Evolutionary conservation across 2,888 invertebrate genomes (phyloP).

Genomic region (Yponomeuta evonymella): DNA sequence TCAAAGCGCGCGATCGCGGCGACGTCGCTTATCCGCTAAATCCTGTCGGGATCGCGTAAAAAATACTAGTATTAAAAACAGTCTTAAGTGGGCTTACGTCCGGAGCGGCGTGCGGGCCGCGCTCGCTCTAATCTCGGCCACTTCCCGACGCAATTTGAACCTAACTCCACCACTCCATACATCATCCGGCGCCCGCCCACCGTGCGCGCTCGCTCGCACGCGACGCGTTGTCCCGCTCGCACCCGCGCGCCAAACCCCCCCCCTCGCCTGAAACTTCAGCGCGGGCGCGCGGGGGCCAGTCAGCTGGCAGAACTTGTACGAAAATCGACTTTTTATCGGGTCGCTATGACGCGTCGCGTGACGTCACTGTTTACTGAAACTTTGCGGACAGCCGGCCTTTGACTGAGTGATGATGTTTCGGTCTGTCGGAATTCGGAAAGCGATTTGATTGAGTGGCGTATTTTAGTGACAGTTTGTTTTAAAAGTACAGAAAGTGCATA

Average conservation of each 20-base stretch:
- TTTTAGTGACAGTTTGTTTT: background rate
- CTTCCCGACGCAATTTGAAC: slow-evolving; percentile 85
- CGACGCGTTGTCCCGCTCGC: slow-evolving; percentile 32
- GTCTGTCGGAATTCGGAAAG: background rate
- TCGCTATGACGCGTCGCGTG: slow-evolving; percentile 69
- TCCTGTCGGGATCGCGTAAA: slow-evolving; percentile 76
- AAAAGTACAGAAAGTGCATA: too few species aligned
- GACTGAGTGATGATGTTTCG: slow-evolving; percentile 39
- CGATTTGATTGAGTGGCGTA: background rate
- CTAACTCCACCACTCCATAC: slow-evolving; percentile 85
- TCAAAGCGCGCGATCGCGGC: slow-evolving; percentile 73
- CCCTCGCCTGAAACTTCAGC: slow-evolving; percentile 50
- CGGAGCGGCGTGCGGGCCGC: slow-evolving; percentile 80
- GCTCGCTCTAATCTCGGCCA: slow-evolving; percentile 83
- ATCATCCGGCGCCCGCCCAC: slow-evolving; percentile 79
- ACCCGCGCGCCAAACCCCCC: slow-evolving; percentile 29
- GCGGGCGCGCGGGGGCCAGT: slow-evolving; percentile 55
- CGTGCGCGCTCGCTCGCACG: slow-evolving; percentile 49
- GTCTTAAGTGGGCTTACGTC: slow-evolving; percentile 83
- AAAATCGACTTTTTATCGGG: slow-evolving; percentile 76
- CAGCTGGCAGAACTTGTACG: slow-evolving; percentile 75
- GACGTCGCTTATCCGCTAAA: slow-evolving; percentile 73
- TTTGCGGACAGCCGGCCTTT: slow-evolving; percentile 47
- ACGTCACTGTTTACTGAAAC: slow-evolving; percentile 70
- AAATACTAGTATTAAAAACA: slow-evolving; percentile 84